phyloP scores from a whole-genome alignment of 2,113 vertebrate species.

The Podarcis cretensis region DNA sequence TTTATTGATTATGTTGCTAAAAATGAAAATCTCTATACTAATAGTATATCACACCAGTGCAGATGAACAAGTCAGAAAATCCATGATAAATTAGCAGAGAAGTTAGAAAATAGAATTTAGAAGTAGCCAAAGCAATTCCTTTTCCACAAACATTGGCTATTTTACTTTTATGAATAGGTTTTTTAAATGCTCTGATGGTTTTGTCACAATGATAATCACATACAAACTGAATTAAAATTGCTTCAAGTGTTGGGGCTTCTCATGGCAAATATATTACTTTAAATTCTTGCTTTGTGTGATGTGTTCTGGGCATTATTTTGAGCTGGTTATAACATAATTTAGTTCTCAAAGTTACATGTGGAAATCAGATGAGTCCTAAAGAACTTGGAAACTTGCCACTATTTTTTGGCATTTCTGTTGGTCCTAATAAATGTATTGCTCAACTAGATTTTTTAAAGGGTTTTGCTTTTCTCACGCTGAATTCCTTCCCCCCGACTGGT shows the following conservation, averaged over 20 bases:
- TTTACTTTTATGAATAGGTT: constrained; percentile 32
- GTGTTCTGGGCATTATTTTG: not conserved
- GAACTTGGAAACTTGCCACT: not conserved
- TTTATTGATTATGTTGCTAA: constrained; percentile 68
- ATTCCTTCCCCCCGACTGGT: too few species aligned
- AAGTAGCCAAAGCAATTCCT: constrained; percentile 31
- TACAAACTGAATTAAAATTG: not conserved
- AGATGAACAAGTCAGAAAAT: constrained; percentile 48
- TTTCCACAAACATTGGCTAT: constrained; percentile 38
- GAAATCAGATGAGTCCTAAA: not conserved
- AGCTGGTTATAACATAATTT: not conserved
- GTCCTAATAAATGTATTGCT: not conserved
- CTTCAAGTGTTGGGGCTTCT: constrained; percentile 1
- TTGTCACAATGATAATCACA: not conserved
- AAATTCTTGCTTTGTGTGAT: constrained; percentile 1
- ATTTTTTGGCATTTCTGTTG: not conserved
- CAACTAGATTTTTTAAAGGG: not conserved
- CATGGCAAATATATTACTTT: constrained; percentile 25
- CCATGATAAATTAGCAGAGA: constrained; percentile 35
- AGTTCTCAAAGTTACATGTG: not conserved
- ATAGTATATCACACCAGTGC: constrained; percentile 42
- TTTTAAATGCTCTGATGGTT: constrained; percentile 39
- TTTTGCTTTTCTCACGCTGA: not conserved
- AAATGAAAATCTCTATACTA: constrained; percentile 64
- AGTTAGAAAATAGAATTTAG: constrained; percentile 15